Evolutionary conservation across 2,113 vertebrate genomes (phyloP), one percentile per base, ranked within the genome.

Genomic region (Grammomys dolichurus): DNA sequence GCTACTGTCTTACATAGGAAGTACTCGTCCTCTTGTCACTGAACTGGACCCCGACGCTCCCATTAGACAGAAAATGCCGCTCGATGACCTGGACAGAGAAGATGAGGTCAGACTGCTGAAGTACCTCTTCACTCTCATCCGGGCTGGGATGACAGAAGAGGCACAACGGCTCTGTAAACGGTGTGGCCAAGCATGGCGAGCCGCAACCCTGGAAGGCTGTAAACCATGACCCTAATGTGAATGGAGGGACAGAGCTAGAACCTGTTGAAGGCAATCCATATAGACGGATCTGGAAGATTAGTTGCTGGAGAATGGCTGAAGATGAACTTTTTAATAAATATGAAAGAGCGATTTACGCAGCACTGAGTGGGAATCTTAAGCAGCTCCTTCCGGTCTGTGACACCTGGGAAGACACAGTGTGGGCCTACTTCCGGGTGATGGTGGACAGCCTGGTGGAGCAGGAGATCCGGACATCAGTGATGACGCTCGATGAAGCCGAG

Each of bases 101-200:
- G 99, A 99, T 6, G 99, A 99, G 51, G 98, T 97, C 0, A 98
- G 99, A 31, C 98, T 99, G 91, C 98, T 99, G 89, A 99, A 99
- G 96, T 99, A 99, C 94, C 99, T 99, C 84, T 99, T 99, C 95
- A 99, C 98, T 7, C 40, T 99, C 63, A 99, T 99, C 96, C 99
- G 99, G 98, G 99, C 99, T 13, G 99, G 99, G 73, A 99, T 99
- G 99, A 99, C 99, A 0, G 99, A 99, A 75, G 99, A 99, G 99
- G 99, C 99, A 95, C 99, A 99, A 87, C 98, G 99, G 84, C 98
- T 99, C 82, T 99, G 99, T 98, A 99, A 99, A 97, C 99, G 99
- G 54, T 99, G 99, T 95, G 99, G 99, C 95, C 99, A 99, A 98
- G 99, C 99, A 63, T 99, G 99, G 99, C 99, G 99, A 98, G 99